Evolutionary conservation across 2,113 vertebrate genomes (phyloP).

Genomic region (Ctenodactylus gundi): DNA sequence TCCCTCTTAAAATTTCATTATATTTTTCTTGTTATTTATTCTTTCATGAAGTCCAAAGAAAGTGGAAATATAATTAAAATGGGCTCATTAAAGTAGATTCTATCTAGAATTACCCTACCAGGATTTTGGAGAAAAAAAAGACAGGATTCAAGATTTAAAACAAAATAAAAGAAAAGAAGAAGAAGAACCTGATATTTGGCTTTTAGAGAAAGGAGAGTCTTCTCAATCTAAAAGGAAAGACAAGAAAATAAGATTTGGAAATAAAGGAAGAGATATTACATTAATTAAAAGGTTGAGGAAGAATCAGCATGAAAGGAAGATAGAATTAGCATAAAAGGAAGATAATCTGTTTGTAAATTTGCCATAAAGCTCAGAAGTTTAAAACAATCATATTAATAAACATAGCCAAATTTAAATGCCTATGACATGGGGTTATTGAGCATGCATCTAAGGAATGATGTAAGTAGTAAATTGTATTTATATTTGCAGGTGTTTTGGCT

Average conservation of each 20-base stretch:
- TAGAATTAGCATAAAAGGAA: too few relatives aligned
- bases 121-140: background rate
- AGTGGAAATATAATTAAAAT: background rate
- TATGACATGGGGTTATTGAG: background rate
- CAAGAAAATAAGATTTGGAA: background rate
- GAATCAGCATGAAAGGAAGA: background rate
- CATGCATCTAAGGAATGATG: background rate
- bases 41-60: background rate
- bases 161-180: background rate
- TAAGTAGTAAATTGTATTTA: background rate
- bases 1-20: background rate
- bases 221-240: background rate
- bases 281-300: background rate
- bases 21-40: background rate
- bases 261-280: background rate
- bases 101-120: background rate
- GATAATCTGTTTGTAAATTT: conserved; percentile 9
- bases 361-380: background rate
- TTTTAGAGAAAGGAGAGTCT: background rate
- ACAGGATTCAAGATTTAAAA: background rate
- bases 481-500: too few relatives aligned
- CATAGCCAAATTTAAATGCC: background rate
- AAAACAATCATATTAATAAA: background rate
- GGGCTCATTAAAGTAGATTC: background rate
- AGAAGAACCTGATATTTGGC: background rate